Evolutionary conservation across 2,113 vertebrate species (phyloP), one percentile per base, ranked within the genome.

Genomic region (Cebidichthys violaceus): DNA sequence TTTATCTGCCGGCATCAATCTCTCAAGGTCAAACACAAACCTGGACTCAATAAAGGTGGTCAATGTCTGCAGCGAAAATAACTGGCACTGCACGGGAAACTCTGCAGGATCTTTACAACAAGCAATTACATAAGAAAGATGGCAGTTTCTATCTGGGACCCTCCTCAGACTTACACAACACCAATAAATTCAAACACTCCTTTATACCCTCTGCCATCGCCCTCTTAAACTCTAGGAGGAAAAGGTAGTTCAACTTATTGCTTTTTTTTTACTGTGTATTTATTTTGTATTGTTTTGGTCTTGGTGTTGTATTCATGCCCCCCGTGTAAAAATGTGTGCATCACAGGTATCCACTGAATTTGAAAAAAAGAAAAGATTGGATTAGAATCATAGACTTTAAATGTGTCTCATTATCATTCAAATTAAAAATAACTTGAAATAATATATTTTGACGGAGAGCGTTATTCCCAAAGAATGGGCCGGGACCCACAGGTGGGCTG

Each of bases 41-140:
- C 22, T 52, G 20, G 50, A 52, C 18, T 52, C 20, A 52, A 20
- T 52, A 22, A 52, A 33, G 50, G 20, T 60, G 27, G 27, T 17
- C 57, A 60, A 60, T 60, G 27, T 60, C 57, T 60, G 57, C 27
- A 55, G n/a, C 54, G 13, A 27, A 22, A 24, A 55, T 55, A 52
- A 22, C 50, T n/a, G 50, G 50, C 18, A 47, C 9, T 52, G 50
- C 50, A 55, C n/a, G 9, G 50, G 20, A 22, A 55, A 11, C 54
- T n/a, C 52, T 55, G 54, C n/a, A 55, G 54, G 54, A 55, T 55
- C 54, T 55, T 55, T 27, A 55, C n/a, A 55, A 55, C 54, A 14
- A 55, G n/a, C 54, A 55, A 27, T 55, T 27, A 52, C 1, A 52
- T 9, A 9, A 52, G 50, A 52, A 52, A n/a, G 20, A 22, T 52